phyloP scores from a whole-genome alignment of 1,140 invertebrate genomes.

The Pachypeltis micranthus region DNA sequence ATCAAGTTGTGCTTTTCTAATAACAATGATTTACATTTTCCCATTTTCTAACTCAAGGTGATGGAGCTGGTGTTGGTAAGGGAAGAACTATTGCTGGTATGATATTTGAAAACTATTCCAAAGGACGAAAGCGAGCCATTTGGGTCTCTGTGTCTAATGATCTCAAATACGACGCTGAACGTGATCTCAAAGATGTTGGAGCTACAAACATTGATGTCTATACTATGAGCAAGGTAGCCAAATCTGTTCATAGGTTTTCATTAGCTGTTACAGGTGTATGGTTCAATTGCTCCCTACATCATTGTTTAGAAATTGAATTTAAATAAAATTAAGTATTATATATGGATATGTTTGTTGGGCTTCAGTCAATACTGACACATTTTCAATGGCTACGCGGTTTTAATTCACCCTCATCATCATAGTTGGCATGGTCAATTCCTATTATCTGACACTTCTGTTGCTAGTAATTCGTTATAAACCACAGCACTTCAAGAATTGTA shows the following conservation, averaged over 20 bases:
- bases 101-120: constrained; percentile 95
- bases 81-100: constrained; percentile 96
- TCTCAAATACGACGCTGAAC: constrained; percentile 93
- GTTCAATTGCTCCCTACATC: neutral
- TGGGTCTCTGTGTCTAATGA: constrained; percentile 99
- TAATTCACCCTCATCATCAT: no score
- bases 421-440: no score
- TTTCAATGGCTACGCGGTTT: no score
- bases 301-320: neutral
- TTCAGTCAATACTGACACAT: no score
- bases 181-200: constrained; percentile 93
- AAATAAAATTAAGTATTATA: no score
- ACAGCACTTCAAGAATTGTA: no score
- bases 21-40: no score
- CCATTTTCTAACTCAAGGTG: no score
- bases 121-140: constrained; percentile 83
- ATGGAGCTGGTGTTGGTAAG: constrained; percentile 98
- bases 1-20: no score
- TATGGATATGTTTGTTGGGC: no score
- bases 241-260: neutral
- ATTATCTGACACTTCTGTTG: no score
- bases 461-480: no score
- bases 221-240: constrained; percentile 69
- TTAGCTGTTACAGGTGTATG: neutral
- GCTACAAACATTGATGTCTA: constrained; percentile 80